A percentile compares a stretch with the other conserved stretches of the same genome.
Evolutionary conservation across 2,797 vertebrate species (phyloP).

Genomic region (Takifugu rubripes): DNA sequence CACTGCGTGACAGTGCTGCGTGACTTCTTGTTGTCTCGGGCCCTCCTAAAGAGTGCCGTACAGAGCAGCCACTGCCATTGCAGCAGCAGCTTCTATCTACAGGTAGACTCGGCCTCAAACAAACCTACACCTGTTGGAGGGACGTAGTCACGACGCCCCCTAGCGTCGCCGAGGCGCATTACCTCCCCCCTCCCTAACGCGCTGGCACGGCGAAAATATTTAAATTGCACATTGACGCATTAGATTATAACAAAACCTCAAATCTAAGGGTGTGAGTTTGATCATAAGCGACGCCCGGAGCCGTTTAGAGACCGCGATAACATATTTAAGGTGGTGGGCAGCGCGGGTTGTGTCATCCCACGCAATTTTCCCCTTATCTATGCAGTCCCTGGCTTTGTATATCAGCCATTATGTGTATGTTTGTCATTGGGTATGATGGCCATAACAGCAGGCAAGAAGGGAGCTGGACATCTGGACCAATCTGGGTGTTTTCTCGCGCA

Average conservation of each 20-base stretch:
- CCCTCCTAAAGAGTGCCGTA: neutral
- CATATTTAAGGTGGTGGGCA: slow-evolving; percentile 51
- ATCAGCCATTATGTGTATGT: slow-evolving; percentile 63
- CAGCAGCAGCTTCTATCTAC: slow-evolving; percentile 44
- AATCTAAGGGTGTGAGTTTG: neutral
- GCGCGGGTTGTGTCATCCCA: slow-evolving; percentile 66
- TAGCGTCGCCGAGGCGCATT: slow-evolving; percentile 60
- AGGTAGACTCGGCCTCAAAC: slow-evolving; percentile 59
- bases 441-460: slow-evolving; percentile 15
- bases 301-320: slow-evolving; percentile 35
- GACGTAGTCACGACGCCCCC: slow-evolving; percentile 70
- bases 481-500: slow-evolving; percentile 30
- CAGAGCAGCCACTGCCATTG: slow-evolving; percentile 25
- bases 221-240: slow-evolving; percentile 58
- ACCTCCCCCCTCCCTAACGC: slow-evolving; percentile 1
- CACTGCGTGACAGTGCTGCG: neutral
- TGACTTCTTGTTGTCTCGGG: neutral
- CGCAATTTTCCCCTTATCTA: slow-evolving; percentile 62
- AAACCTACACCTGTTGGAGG: slow-evolving; percentile 73
- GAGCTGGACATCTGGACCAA: slow-evolving; percentile 2
- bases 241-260: slow-evolving; percentile 4
- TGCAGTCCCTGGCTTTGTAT: slow-evolving; percentile 62
- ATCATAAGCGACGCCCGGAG: slow-evolving; percentile 28
- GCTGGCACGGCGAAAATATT: slow-evolving; percentile 22
- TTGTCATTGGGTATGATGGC: slow-evolving; percentile 45